Percentiles rank a stretch among this genome's conserved stretches.
Conservation (phyloP, 1,140 invertebrate genomes). For the Drosophila ficusphila region DNA sequence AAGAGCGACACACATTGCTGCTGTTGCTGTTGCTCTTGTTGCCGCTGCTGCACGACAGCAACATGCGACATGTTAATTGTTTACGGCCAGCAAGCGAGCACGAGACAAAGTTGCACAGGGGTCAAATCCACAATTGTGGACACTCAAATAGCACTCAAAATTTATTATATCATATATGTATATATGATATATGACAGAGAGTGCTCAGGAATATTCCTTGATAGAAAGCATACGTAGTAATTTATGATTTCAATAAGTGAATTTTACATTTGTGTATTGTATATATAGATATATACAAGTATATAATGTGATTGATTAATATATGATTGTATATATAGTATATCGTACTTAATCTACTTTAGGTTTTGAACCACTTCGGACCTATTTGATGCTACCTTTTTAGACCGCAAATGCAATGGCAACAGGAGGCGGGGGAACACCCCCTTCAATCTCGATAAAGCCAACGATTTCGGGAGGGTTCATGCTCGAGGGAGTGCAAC, state of each 20-base stretch:
- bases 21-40: slow-evolving; percentile 17
- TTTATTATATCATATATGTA: background rate
- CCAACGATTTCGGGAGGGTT: slow-evolving; percentile 5
- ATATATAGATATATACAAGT: no score
- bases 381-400: background rate
- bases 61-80: slow-evolving; percentile 67
- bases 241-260: no score
- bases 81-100: slow-evolving; percentile 23
- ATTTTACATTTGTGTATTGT: no score
- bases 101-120: slow-evolving; percentile 10
- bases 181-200: no score
- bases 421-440: slow-evolving; percentile 15
- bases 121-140: slow-evolving; percentile 6
- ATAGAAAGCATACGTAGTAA: no score
- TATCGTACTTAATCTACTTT: no score
- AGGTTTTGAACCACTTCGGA: background rate
- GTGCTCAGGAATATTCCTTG: no score
- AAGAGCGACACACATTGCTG: slow-evolving; percentile 30
- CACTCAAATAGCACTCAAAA: background rate
- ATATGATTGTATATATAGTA: no score
- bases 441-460: background rate
- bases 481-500: slow-evolving; percentile 47
- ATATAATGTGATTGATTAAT: no score
- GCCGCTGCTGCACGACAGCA: slow-evolving; percentile 27
- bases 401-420: background rate